These are phyloP conservation scores for Cotesia congregata DNA, from an alignment of 2,888 invertebrate genomes.

Conservation along the genomic window DNA sequence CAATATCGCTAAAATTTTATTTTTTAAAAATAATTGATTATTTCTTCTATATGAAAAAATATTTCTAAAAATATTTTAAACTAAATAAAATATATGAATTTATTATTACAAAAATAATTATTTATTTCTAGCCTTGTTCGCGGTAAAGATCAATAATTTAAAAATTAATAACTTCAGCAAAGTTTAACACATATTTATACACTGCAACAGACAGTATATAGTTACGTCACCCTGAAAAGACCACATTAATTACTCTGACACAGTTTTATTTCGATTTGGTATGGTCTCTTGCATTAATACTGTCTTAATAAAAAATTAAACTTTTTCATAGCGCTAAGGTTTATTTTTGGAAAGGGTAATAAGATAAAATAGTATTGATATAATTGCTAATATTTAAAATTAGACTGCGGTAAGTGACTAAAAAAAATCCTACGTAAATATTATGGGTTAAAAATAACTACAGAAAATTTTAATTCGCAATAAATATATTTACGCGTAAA, in stretches of 20 bases:
- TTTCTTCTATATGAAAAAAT: background rate
- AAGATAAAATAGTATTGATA: no score
- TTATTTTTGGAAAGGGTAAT: no score
- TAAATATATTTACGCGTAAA: no score
- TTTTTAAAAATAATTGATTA: background rate
- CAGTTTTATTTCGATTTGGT: slow-evolving; percentile 23
- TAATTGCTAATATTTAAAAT: no score
- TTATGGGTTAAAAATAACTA: slow-evolving; percentile 1
- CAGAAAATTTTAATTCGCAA: background rate
- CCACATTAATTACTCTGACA: slow-evolving; percentile 21
- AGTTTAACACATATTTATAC: slow-evolving; percentile 1
- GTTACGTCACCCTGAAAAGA: slow-evolving; percentile 12
- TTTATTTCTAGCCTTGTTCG: background rate
- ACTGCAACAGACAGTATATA: background rate
- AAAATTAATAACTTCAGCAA: background rate
- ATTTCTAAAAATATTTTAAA: background rate
- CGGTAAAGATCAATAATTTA: slow-evolving; percentile 17
- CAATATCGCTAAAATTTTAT: no score
- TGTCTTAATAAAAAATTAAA: background rate
- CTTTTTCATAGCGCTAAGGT: background rate
- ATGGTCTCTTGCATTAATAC: slow-evolving; percentile 12
- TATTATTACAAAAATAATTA: background rate
- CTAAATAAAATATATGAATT: background rate
- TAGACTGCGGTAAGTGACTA: no score
- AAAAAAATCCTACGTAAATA: background rate